Conservation (phyloP, 2,888 invertebrate genomes). For the Parelbella ahira region DNA sequence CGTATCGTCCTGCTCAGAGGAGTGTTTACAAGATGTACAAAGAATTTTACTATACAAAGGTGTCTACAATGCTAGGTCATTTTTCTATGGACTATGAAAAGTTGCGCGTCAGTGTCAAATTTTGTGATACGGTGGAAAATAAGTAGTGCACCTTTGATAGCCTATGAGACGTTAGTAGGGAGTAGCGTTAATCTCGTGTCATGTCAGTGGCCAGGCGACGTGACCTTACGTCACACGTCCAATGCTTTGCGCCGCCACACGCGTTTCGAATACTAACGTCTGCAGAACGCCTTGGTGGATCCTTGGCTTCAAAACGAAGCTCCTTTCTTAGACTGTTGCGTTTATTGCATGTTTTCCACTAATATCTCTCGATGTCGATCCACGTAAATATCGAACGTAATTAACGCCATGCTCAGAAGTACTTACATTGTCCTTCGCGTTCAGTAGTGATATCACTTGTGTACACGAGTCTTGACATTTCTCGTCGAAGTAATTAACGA, state of each 20-base stretch:
- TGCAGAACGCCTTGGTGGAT: constrained; percentile 74
- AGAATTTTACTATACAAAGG: background rate
- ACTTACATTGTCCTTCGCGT: no score
- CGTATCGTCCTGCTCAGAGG: no score
- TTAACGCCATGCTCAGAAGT: background rate
- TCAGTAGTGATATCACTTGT: no score
- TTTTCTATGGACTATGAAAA: no score
- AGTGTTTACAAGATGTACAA: no score
- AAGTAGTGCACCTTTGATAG: constrained; percentile 5
- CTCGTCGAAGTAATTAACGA: no score
- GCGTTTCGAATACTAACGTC: constrained; percentile 75
- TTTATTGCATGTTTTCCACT: constrained; percentile 58
- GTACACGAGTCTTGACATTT: no score
- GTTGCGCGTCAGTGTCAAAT: background rate
- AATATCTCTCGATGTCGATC: constrained; percentile 39
- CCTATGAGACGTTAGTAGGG: constrained; percentile 35
- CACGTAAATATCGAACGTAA: constrained; percentile 1
- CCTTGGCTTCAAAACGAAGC: constrained; percentile 80
- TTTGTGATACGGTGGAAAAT: background rate
- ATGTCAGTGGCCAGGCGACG: constrained; percentile 65
- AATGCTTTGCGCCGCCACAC: constrained; percentile 58
- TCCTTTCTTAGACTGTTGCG: constrained; percentile 74
- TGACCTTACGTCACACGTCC: constrained; percentile 77
- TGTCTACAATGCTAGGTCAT: no score
- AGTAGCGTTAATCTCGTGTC: constrained; percentile 63